Conservation (phyloP, 2,797 vertebrate genomes). For the Diglossa cyanea region DNA sequence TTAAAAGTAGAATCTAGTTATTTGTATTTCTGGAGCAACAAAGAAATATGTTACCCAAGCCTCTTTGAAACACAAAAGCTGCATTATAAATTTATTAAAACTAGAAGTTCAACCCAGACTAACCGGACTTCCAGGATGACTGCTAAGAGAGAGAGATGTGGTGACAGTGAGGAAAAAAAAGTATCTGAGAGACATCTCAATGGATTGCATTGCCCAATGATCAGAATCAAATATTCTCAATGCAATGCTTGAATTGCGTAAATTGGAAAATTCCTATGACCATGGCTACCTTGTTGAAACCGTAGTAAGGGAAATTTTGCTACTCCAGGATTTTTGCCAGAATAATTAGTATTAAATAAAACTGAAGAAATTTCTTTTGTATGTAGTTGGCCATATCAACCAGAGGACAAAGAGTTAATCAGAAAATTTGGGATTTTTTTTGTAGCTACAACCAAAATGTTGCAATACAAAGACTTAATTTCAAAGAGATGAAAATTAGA, state of each 20-base stretch:
- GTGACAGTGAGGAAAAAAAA: background rate
- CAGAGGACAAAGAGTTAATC: background rate
- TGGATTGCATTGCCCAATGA: background rate
- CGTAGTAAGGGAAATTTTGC: background rate
- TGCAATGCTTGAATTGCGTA: background rate
- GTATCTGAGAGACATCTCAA: background rate
- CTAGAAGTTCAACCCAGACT: background rate
- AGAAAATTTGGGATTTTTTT: background rate
- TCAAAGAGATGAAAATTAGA: background rate
- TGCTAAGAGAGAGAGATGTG: background rate
- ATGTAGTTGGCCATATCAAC: background rate
- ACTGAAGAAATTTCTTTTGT: background rate
- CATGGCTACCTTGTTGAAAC: background rate
- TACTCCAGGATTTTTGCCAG: background rate
- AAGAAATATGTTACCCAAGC: background rate
- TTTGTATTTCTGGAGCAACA: background rate
- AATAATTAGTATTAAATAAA: background rate
- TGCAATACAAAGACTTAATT: background rate
- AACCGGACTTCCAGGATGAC: background rate
- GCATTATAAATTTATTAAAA: background rate
- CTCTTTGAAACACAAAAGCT: background rate
- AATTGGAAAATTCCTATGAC: background rate
- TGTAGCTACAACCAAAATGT: background rate
- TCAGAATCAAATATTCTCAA: background rate
- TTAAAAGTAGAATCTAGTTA: slow-evolving; percentile 1